Base-by-base conservation (phyloP, 2,888 invertebrate species). In the Noctua janthe region DNA sequence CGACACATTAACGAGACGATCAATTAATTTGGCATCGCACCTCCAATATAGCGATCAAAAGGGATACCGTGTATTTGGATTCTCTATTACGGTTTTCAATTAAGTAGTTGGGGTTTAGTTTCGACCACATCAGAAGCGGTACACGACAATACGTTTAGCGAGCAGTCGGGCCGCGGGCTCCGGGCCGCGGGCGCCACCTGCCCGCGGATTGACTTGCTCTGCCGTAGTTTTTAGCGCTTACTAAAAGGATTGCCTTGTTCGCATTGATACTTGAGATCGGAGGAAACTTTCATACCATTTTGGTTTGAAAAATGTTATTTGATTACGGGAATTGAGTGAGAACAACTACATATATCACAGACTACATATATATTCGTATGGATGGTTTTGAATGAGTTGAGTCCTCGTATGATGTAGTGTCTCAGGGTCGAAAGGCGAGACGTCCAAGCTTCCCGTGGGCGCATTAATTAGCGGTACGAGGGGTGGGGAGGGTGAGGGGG, bases 191-290 rank as follows among this genome's bases (percentile, higher is more conserved):
- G 88, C 87, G 84, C 89, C 91, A 90, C 91, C 91, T 91, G 92
- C 90, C 92, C 93, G 91, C 91, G 93, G 91, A 91, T 94, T 95
- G 95, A 95, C 96, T 96, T 95, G 92, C 92, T 92, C 94, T 90
- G 91, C 90, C 90, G 87, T 94, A 96, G 95, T 96, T 96, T 94
- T 96, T 94, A 95, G 90, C 93, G 92, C 93, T 92, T 94, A 89
- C 95, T 97, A 96, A 97, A 97, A 97, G 97, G 97, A 95, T 96
- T 96, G 95, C 96, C 94, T 93, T 97, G 97, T 96, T 94, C 94
- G 91, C 91, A 95, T 94, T 94, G 95, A 95, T 93, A 94, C 94
- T 94, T 92, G 90, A 90, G 88, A 91, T 87, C 89, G 91, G 89
- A 91, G 87, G 88, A 91, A 94, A 93, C 87, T 92, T 90, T 85